phyloP scores from a whole-genome alignment of 1,140 invertebrate species.

The Drosophila pseudoobscura region DNA sequence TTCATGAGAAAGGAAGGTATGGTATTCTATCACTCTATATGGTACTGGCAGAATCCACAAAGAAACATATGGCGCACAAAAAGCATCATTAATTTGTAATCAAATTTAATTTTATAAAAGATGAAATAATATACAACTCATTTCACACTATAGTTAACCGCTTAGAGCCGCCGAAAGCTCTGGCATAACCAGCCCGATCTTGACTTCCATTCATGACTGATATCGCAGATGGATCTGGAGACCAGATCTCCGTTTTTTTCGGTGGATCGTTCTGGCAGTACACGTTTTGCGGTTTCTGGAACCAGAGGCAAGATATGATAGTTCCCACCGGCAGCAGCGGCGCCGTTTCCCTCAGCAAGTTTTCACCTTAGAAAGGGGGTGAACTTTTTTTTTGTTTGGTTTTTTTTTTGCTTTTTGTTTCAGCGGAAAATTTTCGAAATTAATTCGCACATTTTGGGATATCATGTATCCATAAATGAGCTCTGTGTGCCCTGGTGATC shows the following conservation, averaged over 20 bases:
- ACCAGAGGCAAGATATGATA: background rate
- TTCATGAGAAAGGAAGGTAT: slow-evolving; percentile 2
- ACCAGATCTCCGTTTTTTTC: slow-evolving; percentile 2
- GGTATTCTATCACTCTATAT: background rate
- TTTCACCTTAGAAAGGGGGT: slow-evolving; percentile 29
- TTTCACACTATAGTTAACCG: slow-evolving; percentile 49
- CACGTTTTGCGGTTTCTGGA: slow-evolving; percentile 33
- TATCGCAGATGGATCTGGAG: background rate
- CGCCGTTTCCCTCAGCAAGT: slow-evolving; percentile 29
- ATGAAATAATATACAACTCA: slow-evolving; percentile 5
- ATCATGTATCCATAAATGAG: background rate
- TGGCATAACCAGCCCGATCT: slow-evolving; percentile 58
- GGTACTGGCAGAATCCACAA: background rate
- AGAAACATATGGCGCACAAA: slow-evolving; percentile 17
- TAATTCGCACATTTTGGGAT: slow-evolving; percentile 49
- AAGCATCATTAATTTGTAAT: slow-evolving; percentile 14
- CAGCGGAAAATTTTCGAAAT: slow-evolving; percentile 62
- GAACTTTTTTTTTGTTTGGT: slow-evolving; percentile 1
- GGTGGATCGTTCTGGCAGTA: slow-evolving; percentile 14
- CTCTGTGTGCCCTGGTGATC: slow-evolving; percentile 26
- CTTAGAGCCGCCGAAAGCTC: slow-evolving; percentile 58
- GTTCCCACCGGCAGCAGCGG: slow-evolving; percentile 10
- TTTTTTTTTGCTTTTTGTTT: slow-evolving; percentile 1
- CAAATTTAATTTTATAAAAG: slow-evolving; percentile 10
- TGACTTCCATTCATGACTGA: slow-evolving; percentile 56